Evolutionary conservation across 2,113 vertebrate genomes (phyloP).

Genomic region (Petaurus breviceps): DNA sequence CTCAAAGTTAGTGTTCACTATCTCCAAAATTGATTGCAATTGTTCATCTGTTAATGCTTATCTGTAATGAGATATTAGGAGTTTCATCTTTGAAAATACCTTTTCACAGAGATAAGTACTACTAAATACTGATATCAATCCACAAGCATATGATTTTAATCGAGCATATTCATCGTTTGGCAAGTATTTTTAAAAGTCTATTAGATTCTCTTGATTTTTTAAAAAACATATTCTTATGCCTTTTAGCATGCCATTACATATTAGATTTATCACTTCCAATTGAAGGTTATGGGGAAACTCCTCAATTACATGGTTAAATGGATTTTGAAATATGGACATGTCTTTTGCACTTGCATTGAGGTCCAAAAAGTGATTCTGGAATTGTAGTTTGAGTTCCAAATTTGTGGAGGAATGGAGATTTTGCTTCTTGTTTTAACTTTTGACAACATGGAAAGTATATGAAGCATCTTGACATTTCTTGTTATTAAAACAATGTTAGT

Average conservation of each 20-base stretch:
- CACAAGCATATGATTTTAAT: not conserved
- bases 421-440: not conserved
- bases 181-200: not conserved
- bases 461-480: not conserved
- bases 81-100: not conserved
- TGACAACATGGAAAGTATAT: not conserved
- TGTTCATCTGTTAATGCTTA: not conserved
- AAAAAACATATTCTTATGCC: too few species aligned
- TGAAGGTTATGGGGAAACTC: not conserved
- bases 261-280: not conserved
- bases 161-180: not conserved
- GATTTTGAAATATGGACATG: not conserved
- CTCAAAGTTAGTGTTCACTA: not conserved
- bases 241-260: not conserved
- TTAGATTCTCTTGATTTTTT: not conserved
- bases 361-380: not conserved
- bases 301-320: not conserved
- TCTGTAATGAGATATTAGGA: not conserved
- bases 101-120: not conserved
- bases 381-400: not conserved
- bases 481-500: too few species aligned
- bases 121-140: not conserved
- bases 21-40: not conserved
- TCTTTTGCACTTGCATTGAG: not conserved
- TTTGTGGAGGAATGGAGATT: not conserved